Percentiles rank a stretch among this genome's conserved stretches.
Conservation (phyloP, 2,113 vertebrate genomes). For the Bubo blakistoni region DNA sequence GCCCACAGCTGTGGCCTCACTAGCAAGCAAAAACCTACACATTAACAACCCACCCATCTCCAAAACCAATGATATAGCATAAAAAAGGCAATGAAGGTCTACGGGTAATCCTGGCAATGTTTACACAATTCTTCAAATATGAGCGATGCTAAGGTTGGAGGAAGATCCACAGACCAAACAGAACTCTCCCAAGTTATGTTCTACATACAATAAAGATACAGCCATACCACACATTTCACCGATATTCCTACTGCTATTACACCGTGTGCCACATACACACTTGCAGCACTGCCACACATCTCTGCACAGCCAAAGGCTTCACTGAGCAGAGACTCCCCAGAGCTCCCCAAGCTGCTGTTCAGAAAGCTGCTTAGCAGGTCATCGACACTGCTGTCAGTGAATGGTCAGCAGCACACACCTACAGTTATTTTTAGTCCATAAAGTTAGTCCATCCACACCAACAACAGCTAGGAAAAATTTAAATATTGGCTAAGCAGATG, state of each 20-base stretch:
- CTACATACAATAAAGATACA: neutral
- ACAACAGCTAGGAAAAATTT: neutral
- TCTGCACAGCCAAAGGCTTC: neutral
- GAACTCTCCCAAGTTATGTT: neutral
- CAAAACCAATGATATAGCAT: neutral
- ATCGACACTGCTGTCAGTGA: neutral
- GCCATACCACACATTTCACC: neutral
- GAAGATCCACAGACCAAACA: neutral
- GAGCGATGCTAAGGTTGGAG: neutral
- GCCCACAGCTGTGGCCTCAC: neutral
- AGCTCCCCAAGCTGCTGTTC: neutral
- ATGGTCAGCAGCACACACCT: neutral
- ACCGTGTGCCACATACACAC: fast-evolving
- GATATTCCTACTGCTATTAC: neutral
- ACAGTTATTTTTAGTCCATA: neutral
- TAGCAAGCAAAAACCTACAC: neutral
- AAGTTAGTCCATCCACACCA: neutral
- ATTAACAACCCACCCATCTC: neutral
- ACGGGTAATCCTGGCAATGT: neutral
- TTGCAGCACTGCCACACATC: neutral
- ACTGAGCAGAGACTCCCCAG: neutral
- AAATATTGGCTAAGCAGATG: neutral
- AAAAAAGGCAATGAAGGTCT: neutral
- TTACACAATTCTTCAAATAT: neutral
- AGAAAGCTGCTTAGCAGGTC: neutral